Conservation (phyloP, 2,888 invertebrate species). For the Penaeus monodon region DNA sequence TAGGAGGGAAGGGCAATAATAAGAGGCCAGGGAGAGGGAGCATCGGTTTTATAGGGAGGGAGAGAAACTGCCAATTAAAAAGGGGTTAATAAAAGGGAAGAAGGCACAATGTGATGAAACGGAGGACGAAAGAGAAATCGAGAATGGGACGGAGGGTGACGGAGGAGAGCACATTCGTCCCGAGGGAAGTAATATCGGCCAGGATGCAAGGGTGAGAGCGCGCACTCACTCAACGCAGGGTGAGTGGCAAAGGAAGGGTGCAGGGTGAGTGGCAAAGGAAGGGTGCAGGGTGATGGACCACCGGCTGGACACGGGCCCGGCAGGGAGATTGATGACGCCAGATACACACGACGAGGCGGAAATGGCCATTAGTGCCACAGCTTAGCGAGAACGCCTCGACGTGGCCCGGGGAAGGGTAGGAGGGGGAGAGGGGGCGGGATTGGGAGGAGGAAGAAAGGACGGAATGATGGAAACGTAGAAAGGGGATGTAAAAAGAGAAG, state of each 20-base stretch:
- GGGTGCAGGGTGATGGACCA: background rate
- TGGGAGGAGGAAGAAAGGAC: background rate
- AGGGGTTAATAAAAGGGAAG: background rate
- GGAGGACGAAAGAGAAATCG: background rate
- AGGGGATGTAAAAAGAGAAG: too few relatives aligned
- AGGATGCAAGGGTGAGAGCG: too few relatives aligned
- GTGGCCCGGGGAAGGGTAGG: background rate
- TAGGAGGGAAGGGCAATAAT: background rate
- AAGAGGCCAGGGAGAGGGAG: background rate
- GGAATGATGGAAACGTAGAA: too few relatives aligned
- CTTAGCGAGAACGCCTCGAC: too few relatives aligned
- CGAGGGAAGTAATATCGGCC: slow-evolving; percentile 7
- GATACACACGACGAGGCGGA: too few relatives aligned
- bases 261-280: slow-evolving; percentile 1
- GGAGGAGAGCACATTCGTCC: slow-evolving; percentile 12
- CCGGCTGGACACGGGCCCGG: background rate
- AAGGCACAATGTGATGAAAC: background rate
- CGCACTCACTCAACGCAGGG: background rate
- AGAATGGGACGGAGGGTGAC: slow-evolving; percentile 19
- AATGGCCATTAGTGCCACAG: too few relatives aligned
- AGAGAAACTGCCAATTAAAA: background rate
- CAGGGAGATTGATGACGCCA: background rate
- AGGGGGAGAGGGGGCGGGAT: background rate
- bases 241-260: slow-evolving; percentile 1
- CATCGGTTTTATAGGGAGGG: background rate